Percentiles rank a stretch among this genome's conserved stretches.
phyloP scores from a whole-genome alignment of 2,797 vertebrate genomes.

The Pristis pectinata region DNA sequence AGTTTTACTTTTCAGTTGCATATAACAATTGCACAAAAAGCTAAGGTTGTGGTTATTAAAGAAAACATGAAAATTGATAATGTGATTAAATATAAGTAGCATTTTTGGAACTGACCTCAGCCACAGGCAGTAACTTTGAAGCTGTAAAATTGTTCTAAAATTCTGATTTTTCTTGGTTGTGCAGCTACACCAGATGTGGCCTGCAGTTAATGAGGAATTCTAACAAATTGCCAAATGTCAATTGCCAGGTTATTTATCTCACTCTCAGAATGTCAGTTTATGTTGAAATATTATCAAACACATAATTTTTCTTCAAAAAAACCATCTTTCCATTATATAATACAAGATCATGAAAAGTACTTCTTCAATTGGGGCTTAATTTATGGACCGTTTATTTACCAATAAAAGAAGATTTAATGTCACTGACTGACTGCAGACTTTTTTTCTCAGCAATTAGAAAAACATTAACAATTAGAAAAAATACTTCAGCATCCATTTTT shows the following conservation, averaged over 20 bases:
- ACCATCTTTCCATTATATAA: background rate
- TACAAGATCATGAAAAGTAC: background rate
- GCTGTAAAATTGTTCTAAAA: background rate
- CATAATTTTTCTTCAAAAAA: background rate
- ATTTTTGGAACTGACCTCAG: background rate
- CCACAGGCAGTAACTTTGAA: background rate
- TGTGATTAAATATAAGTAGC: background rate
- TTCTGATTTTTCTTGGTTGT: background rate
- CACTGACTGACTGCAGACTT: no score
- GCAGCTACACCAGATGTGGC: conserved; percentile 14
- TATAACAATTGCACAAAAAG: background rate
- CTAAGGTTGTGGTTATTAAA: background rate
- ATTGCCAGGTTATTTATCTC: background rate
- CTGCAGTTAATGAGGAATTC: background rate
- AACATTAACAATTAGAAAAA: background rate
- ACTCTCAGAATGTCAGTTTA: background rate
- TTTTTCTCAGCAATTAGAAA: background rate
- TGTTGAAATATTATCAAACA: background rate
- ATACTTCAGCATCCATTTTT: background rate
- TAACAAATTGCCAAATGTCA: conserved; percentile 8
- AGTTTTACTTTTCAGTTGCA: background rate
- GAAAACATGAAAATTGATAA: background rate
- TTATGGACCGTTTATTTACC: background rate
- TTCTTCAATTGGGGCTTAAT: background rate
- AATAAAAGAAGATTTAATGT: background rate